These are phyloP conservation scores for Nephrotoma guestfalica DNA, from an alignment of 2,888 invertebrate genomes.

Conservation along the genomic window DNA sequence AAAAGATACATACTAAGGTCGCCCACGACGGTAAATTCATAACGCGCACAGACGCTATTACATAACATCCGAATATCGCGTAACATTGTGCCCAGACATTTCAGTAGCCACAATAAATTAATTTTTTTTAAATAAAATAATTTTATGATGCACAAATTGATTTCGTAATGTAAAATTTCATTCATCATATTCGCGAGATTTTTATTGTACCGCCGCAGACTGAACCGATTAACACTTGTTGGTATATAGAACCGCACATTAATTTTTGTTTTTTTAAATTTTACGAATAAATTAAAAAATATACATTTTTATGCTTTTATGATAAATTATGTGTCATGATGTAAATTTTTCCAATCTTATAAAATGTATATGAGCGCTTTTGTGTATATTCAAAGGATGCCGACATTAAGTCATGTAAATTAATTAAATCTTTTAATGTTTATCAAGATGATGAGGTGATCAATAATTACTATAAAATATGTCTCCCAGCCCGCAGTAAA, in stretches of 20 bases:
- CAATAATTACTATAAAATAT: not conserved
- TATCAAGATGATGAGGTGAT: not conserved
- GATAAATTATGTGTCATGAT: not conserved
- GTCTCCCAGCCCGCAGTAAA: not conserved
- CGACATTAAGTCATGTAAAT: not conserved
- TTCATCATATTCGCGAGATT: not conserved
- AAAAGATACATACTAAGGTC: too few species aligned
- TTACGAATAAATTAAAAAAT: not conserved
- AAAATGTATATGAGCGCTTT: not conserved
- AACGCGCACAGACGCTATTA: not conserved
- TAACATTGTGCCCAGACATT: not conserved
- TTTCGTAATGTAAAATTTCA: not conserved
- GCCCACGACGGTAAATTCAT: too few species aligned
- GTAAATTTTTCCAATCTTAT: not conserved
- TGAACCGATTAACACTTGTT: not conserved
- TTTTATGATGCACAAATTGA: not conserved
- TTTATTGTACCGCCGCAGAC: not conserved
- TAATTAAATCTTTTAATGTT: not conserved
- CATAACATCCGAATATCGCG: not conserved
- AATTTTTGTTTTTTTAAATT: not conserved
- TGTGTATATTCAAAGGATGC: not conserved
- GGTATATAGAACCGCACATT: not conserved
- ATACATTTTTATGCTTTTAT: not conserved
- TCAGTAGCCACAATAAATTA: not conserved
- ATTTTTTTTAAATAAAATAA: not conserved